Percentiles rank a stretch among this genome's conserved stretches.
These are phyloP conservation scores for Meandrina meandrites DNA, from an alignment of 92 coral and sea anemone species.

Conservation along the genomic window DNA sequence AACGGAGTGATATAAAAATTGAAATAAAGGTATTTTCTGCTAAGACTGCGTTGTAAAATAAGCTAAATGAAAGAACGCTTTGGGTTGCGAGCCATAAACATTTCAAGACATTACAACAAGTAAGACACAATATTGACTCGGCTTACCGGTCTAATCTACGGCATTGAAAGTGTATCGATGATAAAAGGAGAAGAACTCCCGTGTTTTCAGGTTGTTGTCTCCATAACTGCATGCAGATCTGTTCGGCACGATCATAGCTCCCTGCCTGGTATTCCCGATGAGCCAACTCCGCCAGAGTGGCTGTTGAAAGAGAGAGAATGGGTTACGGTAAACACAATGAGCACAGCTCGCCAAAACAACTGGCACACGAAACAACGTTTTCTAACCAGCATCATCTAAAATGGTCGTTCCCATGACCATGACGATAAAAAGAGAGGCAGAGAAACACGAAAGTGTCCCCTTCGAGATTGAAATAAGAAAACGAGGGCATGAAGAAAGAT, in stretches of 20 bases:
- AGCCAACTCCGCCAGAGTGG: conserved; percentile 99
- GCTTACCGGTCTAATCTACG: conserved; percentile 96
- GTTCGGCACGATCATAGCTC: conserved; percentile 98
- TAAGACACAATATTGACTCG: conserved; percentile 25
- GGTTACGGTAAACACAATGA: conserved; percentile 7
- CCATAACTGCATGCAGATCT: conserved; percentile 99
- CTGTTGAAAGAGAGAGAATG: conserved; percentile 63
- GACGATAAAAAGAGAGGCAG: conserved; percentile 60
- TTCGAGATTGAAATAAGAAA: conserved; percentile 72
- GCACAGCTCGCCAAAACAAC: conserved; percentile 5
- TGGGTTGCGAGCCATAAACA: conserved; percentile 11
- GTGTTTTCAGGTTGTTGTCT: conserved; percentile 98
- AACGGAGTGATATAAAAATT: neutral
- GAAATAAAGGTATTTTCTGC: neutral
- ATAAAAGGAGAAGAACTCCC: conserved; percentile 93
- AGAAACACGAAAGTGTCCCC: conserved; percentile 76
- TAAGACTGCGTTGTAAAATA: neutral
- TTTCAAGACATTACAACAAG: neutral
- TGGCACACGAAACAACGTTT: conserved; percentile 12
- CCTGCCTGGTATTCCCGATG: conserved; percentile 99
- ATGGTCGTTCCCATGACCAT: conserved; percentile 99
- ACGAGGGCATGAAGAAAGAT: conserved; percentile 79
- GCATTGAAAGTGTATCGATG: conserved; percentile 98
- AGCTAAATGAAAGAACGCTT: neutral
- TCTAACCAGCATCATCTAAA: conserved; percentile 94